Conservation (phyloP, 1,140 invertebrate genomes). For the Sinonovacula constricta region DNA sequence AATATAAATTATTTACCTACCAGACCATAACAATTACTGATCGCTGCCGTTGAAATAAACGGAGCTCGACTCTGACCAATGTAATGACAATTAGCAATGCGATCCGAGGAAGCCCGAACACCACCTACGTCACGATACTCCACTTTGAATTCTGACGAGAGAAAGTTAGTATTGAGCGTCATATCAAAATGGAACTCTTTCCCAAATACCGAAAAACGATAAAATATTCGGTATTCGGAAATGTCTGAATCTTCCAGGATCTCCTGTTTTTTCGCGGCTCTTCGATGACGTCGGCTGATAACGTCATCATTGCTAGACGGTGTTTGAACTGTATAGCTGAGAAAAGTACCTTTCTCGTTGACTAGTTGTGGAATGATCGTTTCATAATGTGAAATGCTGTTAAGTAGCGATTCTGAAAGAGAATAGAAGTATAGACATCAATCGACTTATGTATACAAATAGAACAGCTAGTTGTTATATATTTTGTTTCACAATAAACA, state of each 20-base stretch:
- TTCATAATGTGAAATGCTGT: constrained; percentile 61
- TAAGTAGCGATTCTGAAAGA: constrained; percentile 61
- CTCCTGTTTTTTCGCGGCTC: constrained; percentile 10
- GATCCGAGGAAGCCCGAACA: constrained; percentile 35
- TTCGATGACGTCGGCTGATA: neutral
- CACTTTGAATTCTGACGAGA: constrained; percentile 64
- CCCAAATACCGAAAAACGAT: constrained; percentile 69
- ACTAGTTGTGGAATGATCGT: constrained; percentile 65
- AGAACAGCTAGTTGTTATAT: neutral
- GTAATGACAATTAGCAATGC: constrained; percentile 67
- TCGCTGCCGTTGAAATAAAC: constrained; percentile 60
- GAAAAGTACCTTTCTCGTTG: constrained; percentile 63
- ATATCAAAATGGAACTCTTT: constrained; percentile 71
- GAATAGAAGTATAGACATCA: neutral
- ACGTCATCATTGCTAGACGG: neutral
- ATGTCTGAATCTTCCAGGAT: constrained; percentile 40
- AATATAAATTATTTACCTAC: constrained; percentile 65
- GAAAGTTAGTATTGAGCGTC: constrained; percentile 63
- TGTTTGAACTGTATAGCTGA: constrained; percentile 66
- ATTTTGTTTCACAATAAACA: neutral
- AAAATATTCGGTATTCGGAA: constrained; percentile 61
- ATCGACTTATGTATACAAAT: neutral
- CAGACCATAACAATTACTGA: constrained; percentile 74
- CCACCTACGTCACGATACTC: constrained; percentile 60
- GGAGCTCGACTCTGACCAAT: constrained; percentile 57